phyloP scores from a whole-genome alignment of 2,888 invertebrate species.

The Limnephilus rhombicus region DNA sequence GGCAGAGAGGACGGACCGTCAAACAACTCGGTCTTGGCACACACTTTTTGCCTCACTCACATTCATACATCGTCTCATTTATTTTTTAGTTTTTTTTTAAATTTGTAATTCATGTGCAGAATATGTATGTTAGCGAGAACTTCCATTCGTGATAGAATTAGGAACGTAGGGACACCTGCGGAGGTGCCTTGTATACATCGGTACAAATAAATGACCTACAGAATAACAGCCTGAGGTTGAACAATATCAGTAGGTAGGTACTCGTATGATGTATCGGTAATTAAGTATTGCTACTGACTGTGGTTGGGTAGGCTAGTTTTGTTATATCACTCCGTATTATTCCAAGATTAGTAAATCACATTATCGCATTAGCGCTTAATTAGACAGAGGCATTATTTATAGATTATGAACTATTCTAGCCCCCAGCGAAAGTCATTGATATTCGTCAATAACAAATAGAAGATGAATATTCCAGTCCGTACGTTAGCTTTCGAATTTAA shows the following conservation, averaged over 20 bases:
- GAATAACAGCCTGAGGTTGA: not conserved
- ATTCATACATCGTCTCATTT: too few species aligned
- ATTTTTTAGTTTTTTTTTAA: not conserved
- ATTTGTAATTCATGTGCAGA: too few species aligned
- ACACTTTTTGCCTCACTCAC: too few species aligned
- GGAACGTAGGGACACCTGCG: too few species aligned
- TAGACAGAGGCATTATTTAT: constrained; percentile 28
- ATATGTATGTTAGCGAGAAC: too few species aligned
- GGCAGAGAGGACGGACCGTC: too few species aligned
- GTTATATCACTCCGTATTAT: constrained; percentile 32
- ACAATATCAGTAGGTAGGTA: not conserved
- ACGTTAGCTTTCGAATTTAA: not conserved
- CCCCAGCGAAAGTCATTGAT: not conserved
- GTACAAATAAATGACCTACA: not conserved
- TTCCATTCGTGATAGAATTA: not conserved
- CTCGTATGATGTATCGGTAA: not conserved
- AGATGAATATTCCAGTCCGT: not conserved
- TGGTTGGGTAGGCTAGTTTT: not conserved
- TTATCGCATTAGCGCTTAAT: constrained; percentile 33
- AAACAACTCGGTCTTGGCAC: too few species aligned
- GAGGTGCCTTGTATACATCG: not conserved
- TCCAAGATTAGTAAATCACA: constrained; percentile 48
- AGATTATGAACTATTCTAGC: constrained; percentile 21
- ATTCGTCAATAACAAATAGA: constrained; percentile 16
- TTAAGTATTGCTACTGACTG: not conserved